A percentile compares a stretch with the other conserved stretches of the same genome.
Conservation (phyloP, 2,113 vertebrate species). For the Toxotes jaculatrix region DNA sequence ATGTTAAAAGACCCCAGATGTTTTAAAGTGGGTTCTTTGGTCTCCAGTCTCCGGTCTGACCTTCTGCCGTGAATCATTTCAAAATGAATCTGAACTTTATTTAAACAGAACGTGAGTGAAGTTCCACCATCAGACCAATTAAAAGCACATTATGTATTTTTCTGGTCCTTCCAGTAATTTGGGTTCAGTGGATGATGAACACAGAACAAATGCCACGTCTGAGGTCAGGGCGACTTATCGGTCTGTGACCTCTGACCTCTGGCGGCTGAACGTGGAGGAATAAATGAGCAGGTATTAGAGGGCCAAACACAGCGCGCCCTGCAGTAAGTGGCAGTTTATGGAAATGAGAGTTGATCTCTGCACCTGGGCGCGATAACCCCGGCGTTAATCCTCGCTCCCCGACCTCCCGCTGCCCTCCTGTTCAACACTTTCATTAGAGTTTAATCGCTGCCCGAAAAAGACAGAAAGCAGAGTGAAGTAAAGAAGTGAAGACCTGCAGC, state of each 20-base stretch:
- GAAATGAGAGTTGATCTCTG: conserved; percentile 61
- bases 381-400: conserved; percentile 36
- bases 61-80: not conserved
- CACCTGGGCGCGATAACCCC: conserved; percentile 49
- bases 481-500: not conserved
- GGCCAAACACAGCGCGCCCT: conserved; percentile 18
- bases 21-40: no score
- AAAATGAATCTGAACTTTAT: conserved; percentile 6
- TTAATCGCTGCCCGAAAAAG: conserved; percentile 36
- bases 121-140: not conserved
- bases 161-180: conserved; percentile 6
- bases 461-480: not conserved
- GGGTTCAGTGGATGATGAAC: not conserved
- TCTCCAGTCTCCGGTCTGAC: no score
- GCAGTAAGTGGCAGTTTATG: conserved; percentile 61
- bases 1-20: no score
- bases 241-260: conserved; percentile 44
- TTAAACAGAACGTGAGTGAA: conserved; percentile 15
- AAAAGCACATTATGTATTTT: conserved; percentile 1
- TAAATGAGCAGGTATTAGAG: conserved; percentile 54
- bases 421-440: conserved; percentile 54
- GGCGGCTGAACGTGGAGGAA: conserved; percentile 13
- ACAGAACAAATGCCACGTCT: conserved; percentile 20
- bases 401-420: conserved; percentile 13
- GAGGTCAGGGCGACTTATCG: conserved; percentile 49